Evolutionary conservation across 2,797 vertebrate genomes (phyloP), one percentile per base, ranked within the genome.

Genomic region (Chaetophractus vellerosus): DNA sequence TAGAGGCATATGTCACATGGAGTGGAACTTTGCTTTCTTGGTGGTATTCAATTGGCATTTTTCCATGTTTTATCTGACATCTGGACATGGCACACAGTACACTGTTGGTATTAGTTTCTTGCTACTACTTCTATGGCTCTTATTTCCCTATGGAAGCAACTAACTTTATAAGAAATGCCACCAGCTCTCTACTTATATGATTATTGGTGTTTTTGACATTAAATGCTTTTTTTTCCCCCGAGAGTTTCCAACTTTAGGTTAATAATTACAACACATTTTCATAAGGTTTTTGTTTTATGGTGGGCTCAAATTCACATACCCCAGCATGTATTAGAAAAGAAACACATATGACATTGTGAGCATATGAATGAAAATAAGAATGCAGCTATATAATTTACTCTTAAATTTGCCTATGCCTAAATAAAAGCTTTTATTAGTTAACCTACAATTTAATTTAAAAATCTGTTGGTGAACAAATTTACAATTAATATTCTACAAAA

Each of bases 201-300:
- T 90, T 72, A 78, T 38, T 85, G 48, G 52, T 83, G 5, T 68
- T 88, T 66, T 64, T 36, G 33, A 90, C 24, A 64, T 68, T 78
- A 82, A 75, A 55, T 88, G 14, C 3, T 61, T 92, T 83, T 41
- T 10, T 45, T 38, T 38, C 38, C 38, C 38, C 0, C 52, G 6
- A 61, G 52, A 19, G 3, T 21, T 48, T 33, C 52, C 18, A 76
- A 69, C 26, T 86, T 87, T 79, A 50, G 64, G 18, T 63, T 90
- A 50, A 92, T 28, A 86, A 74, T 72, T 94, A 72, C 66, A 81
- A 88, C 36, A 90, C 9, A 23, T 92, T 90, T 95, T 87, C 48
- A 72, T 41, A 83, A 48, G 83, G 26, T 68, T 81, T 79, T 83
- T 92, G 57, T 93, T 74, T 90, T 45, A 45, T 21, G 66, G 8